Evolutionary conservation across 2,888 invertebrate species (phyloP), one percentile per base, ranked within the genome.

Genomic region (Ecliptopera silaceata): DNA sequence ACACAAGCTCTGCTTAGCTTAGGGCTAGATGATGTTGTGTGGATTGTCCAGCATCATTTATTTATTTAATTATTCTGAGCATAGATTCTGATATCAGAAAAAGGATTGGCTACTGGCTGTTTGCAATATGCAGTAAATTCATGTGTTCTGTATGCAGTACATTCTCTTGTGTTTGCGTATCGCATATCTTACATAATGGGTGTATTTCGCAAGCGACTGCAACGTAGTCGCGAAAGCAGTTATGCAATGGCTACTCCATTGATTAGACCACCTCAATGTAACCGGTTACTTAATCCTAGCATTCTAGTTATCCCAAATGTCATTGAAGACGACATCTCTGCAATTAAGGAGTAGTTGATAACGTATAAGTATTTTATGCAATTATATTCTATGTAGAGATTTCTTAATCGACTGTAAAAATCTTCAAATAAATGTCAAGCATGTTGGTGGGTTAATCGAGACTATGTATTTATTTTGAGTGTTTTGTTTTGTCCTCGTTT

Each of bases 201-300:
- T 71, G 18, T 74, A 77, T 88, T 88, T 88, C 86, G 83, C 86
- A 89, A 88, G 76, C 38, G 12, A 74, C 73, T 77, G 83, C 80
- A 78, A 76, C 70, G 79, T 74, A 75, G 74, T 69, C 79, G 82
- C 82, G 88, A 90, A 90, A 89, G 88, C 79, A 72, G 72, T 90
- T 87, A 89, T 81, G 89, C 80, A 90, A 90, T 67, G 70, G 47
- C 69, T 70, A 67, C 74, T 71, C 86, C 90, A 90, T 90, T 90
- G 86, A 90, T 89, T 88, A 88, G 81, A 79, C 74, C 55, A 59
- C 63, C 72, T 85, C 81, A 86, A 86, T 86, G 86, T 83, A 83
- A 81, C 80, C 70, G 70, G 79, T 86, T 84, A 83, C 80, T 80
- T 84, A 82, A 86, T 77, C 63, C 74, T 66, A 70, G 68, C 65